Evolutionary conservation across 2,113 vertebrate genomes (phyloP).

Genomic region (Anguilla japonica): DNA sequence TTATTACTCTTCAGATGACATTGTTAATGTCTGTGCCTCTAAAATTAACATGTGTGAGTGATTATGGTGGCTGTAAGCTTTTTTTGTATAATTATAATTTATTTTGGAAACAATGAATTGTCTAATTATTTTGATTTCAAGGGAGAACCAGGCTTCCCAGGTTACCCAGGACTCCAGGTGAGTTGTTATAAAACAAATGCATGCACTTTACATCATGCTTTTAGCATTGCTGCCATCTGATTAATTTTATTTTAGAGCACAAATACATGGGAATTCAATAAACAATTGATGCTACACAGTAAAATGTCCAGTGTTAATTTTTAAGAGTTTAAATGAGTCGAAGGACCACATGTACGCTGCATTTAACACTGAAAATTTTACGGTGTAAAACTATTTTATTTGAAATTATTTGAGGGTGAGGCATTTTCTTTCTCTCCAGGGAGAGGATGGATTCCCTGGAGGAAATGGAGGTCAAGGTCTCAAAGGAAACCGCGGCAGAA

Average conservation of each 20-base stretch:
- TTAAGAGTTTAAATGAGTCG: too few species aligned
- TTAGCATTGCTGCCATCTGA: too few species aligned
- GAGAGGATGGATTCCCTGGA: slow-evolving; percentile 52
- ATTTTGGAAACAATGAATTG: background rate
- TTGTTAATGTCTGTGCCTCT: background rate
- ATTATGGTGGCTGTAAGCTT: background rate
- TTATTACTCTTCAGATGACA: too few species aligned
- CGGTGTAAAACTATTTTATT: background rate
- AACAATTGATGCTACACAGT: too few species aligned
- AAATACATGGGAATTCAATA: too few species aligned
- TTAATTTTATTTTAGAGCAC: too few species aligned
- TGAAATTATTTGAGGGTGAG: background rate
- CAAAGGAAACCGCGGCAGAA: slow-evolving; percentile 77
- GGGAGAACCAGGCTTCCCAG: slow-evolving; percentile 79
- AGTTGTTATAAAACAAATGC: slow-evolving; percentile 27
- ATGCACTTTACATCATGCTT: too few species aligned
- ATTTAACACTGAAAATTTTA: too few species aligned
- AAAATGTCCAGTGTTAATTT: too few species aligned
- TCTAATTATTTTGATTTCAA: slow-evolving; percentile 41
- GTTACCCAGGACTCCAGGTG: slow-evolving; percentile 78
- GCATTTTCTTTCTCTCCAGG: slow-evolving; percentile 64
- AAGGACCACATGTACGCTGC: background rate
- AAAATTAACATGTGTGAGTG: background rate
- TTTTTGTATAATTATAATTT: background rate
- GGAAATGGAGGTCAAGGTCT: slow-evolving; percentile 66